phyloP scores from a whole-genome alignment of 1,140 invertebrate species.

The Lamellibrachia luymesi region DNA sequence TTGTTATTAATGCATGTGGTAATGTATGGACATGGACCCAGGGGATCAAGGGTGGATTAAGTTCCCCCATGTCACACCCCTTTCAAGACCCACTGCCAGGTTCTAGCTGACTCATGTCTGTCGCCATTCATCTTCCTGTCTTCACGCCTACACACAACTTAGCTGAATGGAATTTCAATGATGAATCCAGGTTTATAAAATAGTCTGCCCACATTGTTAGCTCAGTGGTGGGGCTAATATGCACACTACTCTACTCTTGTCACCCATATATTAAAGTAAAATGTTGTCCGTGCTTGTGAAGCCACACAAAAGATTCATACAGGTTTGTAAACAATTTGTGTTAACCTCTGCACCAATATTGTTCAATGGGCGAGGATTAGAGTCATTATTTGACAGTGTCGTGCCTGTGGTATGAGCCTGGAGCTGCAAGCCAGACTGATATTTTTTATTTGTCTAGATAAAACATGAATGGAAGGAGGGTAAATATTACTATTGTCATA shows the following conservation, averaged over 20 bases:
- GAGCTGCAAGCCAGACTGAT: neutral
- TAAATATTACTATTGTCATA: neutral
- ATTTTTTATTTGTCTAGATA: neutral
- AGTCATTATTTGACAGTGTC: neutral
- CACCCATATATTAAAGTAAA: neutral
- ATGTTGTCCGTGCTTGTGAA: neutral
- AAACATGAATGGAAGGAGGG: neutral
- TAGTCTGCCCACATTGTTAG: neutral
- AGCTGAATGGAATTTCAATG: neutral
- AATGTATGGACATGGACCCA: too few species aligned
- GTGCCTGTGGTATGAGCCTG: neutral
- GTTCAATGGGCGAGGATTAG: neutral
- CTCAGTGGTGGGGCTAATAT: neutral
- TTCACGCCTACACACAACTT: neutral
- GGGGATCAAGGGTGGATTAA: neutral
- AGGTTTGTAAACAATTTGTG: neutral
- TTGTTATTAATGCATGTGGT: too few species aligned
- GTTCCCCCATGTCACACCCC: neutral
- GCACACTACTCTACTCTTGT: neutral
- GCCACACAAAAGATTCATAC: neutral
- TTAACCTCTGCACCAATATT: neutral
- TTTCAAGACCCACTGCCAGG: neutral
- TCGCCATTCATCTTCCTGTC: neutral
- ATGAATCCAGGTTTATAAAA: neutral
- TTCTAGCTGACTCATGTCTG: neutral